Base-by-base conservation (phyloP, 2,888 invertebrate species). In the Leptinotarsa rubiginosa region DNA sequence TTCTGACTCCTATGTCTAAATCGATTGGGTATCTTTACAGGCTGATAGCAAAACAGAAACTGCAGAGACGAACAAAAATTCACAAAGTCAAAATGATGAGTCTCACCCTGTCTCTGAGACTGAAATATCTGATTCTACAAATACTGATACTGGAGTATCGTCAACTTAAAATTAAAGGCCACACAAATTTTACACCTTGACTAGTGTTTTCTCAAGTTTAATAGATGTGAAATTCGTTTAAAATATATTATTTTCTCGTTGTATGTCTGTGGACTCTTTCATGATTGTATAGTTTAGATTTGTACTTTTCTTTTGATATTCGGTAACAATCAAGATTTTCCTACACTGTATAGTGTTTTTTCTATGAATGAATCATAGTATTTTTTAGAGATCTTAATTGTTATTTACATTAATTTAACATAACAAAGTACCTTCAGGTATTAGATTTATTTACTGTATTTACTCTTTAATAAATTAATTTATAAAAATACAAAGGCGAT, bases 21-120 rank as follows among this genome's bases (percentile, higher is more conserved):
- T 83, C 81, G 74, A 79, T 84, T 86, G 87, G 86, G 84, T 87
- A 85, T 88, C 85, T 87, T 89, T 89, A 85, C 89, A 89, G 89
- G 89, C 88, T 84, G 86, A 87, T 86, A 88, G 86, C 86, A 88
- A 88, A 88, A 83, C 80, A 77, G 82, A 81, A 72, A 87, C 87
- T 86, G 86, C 87, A 86, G 86, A 87, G 87, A 88, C 88, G 82
- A 84, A 83, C 84, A 84, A 85, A 84, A 85, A 83, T 84, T 85
- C 84, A 81, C 81, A 84, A 77, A 83, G 72, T 82, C 82, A 81
- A 81, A 76, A 79, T 77, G 77, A 80, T 78, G 79, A 75, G 80
- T 82, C 84, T 83, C 83, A 82, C 80, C 80, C 81, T 80, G 80
- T 81, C 74, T 77, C 80, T 79, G 83, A 82, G 80, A 79, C 78